Evolutionary conservation across 2,888 invertebrate genomes (phyloP).

Genomic region (Volucella zonaria): DNA sequence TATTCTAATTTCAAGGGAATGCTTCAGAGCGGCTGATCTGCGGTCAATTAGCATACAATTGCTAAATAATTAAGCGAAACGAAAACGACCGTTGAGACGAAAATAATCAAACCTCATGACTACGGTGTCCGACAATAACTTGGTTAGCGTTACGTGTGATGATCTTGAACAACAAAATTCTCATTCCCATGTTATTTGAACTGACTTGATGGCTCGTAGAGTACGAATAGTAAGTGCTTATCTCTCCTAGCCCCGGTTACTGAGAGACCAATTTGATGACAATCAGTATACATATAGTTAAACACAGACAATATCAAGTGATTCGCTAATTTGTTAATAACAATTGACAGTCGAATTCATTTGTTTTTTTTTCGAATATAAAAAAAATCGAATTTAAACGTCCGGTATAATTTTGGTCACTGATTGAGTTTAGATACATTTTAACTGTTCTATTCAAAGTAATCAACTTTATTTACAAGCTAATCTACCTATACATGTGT

Average conservation of each 20-base stretch:
- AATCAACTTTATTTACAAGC: too few species aligned
- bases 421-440: too few species aligned
- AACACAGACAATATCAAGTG: conserved; percentile 7
- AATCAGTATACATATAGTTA: conserved; percentile 22
- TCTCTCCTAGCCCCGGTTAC: conserved; percentile 1
- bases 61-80: conserved; percentile 45
- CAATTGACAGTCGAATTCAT: conserved; percentile 16
- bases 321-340: conserved; percentile 29
- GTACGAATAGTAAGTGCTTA: too few species aligned
- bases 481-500: too few species aligned
- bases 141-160: conserved; percentile 28
- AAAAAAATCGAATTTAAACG: neutral
- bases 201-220: neutral
- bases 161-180: conserved; percentile 35
- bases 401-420: too few species aligned
- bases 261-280: conserved; percentile 54
- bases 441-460: too few species aligned
- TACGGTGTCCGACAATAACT: conserved; percentile 6
- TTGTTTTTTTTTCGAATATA: neutral
- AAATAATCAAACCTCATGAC: conserved; percentile 50
- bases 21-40: conserved; percentile 18
- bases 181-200: conserved; percentile 53
- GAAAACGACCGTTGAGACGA: conserved; percentile 10
- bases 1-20: conserved; percentile 23
- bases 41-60: conserved; percentile 69